These are phyloP conservation scores for Neuroterus valhalla DNA, from an alignment of 1,140 invertebrate species.

Conservation along the genomic window DNA sequence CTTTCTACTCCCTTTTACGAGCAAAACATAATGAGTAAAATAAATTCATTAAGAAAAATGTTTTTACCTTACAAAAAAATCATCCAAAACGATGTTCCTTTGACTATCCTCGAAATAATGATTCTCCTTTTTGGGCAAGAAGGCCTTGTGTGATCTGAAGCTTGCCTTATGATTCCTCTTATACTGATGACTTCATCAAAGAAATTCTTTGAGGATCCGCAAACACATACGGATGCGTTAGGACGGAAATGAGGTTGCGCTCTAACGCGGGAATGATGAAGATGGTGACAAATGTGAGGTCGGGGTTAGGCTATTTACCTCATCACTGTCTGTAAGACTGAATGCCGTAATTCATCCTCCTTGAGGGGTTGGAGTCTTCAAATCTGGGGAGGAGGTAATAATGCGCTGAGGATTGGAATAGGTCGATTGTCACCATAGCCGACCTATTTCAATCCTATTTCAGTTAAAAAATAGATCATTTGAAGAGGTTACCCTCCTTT, in stretches of 20 bases:
- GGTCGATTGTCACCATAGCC: too few relatives aligned
- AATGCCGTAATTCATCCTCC: slow-evolving; percentile 41
- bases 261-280: slow-evolving; percentile 14
- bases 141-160: not conserved
- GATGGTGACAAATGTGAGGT: slow-evolving; percentile 46
- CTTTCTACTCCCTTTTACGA: too few relatives aligned
- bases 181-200: not conserved
- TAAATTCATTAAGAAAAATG: too few relatives aligned
- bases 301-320: slow-evolving; percentile 52
- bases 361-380: slow-evolving; percentile 48
- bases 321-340: slow-evolving; percentile 51
- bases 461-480: too few relatives aligned
- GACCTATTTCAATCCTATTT: too few relatives aligned
- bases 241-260: not conserved
- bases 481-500: too few relatives aligned
- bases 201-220: not conserved
- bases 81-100: too few relatives aligned
- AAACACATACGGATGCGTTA: not conserved
- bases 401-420: slow-evolving; percentile 50
- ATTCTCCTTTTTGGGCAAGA: not conserved
- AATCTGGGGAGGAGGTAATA: slow-evolving; percentile 50
- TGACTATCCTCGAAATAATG: not conserved
- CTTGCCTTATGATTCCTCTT: not conserved
- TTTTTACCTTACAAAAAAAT: too few relatives aligned
- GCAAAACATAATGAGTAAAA: too few relatives aligned